Evolutionary conservation across 2,888 invertebrate genomes (phyloP).

Genomic region (Athetis lepigone): DNA sequence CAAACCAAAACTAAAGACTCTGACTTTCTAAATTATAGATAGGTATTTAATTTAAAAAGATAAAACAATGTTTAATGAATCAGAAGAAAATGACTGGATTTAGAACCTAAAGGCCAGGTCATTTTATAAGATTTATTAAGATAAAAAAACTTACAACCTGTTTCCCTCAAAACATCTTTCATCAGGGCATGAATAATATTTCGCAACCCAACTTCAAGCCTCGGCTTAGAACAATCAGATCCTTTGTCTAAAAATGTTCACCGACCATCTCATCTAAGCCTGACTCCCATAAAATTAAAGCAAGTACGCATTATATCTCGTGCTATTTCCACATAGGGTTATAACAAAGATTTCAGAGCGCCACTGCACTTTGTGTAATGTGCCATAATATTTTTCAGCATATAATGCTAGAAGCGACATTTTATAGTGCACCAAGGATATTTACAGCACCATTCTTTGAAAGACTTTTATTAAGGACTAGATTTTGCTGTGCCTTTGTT

Average conservation of each 20-base stretch:
- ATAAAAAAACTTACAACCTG: too few species aligned
- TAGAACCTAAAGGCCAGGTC: too few species aligned
- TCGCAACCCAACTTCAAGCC: constrained; percentile 9
- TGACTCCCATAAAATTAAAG: constrained; percentile 38
- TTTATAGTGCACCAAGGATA: constrained; percentile 57
- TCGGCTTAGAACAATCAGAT: neutral
- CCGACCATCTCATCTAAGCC: constrained; percentile 41
- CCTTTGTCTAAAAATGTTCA: constrained; percentile 38
- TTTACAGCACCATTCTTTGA: constrained; percentile 37
- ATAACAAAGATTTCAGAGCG: constrained; percentile 57
- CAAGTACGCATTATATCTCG: constrained; percentile 42
- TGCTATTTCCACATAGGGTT: constrained; percentile 26
- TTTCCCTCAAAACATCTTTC: neutral
- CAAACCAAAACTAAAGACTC: too few species aligned
- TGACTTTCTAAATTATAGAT: too few species aligned
- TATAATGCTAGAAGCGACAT: constrained; percentile 48
- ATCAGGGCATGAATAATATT: constrained; percentile 28
- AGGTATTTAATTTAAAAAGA: too few species aligned
- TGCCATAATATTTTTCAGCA: constrained; percentile 61
- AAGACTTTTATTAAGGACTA: constrained; percentile 32
- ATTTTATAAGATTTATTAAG: too few species aligned
- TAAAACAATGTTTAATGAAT: too few species aligned
- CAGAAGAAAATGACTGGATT: too few species aligned
- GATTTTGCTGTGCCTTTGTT: constrained; percentile 25
- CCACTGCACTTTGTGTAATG: constrained; percentile 63